Evolutionary conservation across 2,797 vertebrate species (phyloP).

Genomic region (Delichon dasypus): DNA sequence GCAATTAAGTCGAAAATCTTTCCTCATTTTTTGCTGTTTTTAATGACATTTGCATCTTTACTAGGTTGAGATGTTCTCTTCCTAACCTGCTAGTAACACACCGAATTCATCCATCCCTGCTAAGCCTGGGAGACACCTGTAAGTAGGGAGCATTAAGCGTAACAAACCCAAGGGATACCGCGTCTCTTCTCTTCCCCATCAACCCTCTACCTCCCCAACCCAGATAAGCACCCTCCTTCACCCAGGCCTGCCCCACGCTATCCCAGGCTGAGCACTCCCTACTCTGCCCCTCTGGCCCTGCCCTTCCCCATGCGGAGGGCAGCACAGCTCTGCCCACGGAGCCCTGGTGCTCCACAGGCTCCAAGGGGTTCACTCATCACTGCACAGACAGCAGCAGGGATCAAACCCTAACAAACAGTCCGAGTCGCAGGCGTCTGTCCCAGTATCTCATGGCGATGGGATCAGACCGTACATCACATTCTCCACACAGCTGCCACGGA

Average conservation of each 20-base stretch:
- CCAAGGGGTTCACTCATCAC: neutral
- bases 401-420: neutral
- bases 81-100: neutral
- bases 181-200: neutral
- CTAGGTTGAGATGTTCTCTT: neutral
- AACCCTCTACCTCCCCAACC: neutral
- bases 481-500: neutral
- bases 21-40: neutral
- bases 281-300: neutral
- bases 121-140: neutral
- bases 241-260: neutral
- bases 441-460: neutral
- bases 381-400: neutral
- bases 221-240: rapidly evolving
- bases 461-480: neutral
- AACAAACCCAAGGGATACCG: neutral
- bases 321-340: neutral
- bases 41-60: neutral
- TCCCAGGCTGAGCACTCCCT: neutral
- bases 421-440: neutral
- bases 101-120: neutral
- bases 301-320: rapidly evolving
- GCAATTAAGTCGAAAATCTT: neutral
- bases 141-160: neutral
- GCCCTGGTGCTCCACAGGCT: neutral